phyloP scores from a whole-genome alignment of 2,113 vertebrate species.

The Pluvialis apricaria region DNA sequence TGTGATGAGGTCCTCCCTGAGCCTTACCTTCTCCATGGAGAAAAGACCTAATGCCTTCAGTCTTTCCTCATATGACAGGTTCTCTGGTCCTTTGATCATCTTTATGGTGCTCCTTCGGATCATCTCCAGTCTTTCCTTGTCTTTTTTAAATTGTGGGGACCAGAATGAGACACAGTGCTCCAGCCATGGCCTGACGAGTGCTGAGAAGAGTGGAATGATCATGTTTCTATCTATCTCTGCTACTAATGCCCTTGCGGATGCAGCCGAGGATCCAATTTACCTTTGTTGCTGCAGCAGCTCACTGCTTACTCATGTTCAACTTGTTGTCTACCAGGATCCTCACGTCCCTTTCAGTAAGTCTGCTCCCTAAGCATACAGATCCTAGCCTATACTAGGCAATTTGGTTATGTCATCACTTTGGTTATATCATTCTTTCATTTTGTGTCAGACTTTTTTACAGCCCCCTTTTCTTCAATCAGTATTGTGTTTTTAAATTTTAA shows the following conservation, averaged over 20 bases:
- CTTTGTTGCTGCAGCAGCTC: accelerated
- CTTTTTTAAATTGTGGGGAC: background rate
- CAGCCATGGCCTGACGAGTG: background rate
- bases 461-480: background rate
- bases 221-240: background rate
- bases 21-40: background rate
- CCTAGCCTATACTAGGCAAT: background rate
- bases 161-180: background rate
- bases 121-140: background rate
- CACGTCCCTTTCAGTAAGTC: background rate
- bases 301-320: background rate
- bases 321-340: no score
- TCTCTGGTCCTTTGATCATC: background rate
- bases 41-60: background rate
- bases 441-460: background rate
- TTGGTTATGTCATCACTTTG: background rate
- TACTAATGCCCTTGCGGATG: background rate
- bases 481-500: background rate
- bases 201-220: background rate
- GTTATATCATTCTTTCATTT: background rate
- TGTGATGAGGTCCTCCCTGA: background rate
- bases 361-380: background rate
- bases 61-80: background rate
- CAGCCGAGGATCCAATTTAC: background rate
- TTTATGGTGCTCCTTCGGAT: background rate